Conservation (phyloP, 1,140 invertebrate genomes). For the Octopus sinensis region DNA sequence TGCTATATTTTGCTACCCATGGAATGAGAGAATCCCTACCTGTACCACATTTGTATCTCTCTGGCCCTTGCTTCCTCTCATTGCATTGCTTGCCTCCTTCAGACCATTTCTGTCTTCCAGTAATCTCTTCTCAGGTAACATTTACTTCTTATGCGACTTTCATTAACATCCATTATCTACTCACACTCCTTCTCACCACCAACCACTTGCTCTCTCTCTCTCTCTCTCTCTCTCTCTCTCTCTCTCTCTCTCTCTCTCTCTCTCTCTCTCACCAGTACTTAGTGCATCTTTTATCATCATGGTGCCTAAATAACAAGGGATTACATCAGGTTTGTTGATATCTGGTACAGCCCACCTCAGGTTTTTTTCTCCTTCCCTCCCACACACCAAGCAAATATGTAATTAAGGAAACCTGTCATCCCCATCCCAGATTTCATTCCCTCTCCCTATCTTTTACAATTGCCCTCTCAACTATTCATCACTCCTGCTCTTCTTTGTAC, state of each 20-base stretch:
- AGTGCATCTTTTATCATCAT: not conserved
- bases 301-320: too few relatives aligned
- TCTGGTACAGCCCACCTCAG: too few relatives aligned
- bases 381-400: too few relatives aligned
- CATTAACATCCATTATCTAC: not conserved
- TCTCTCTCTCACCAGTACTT: not conserved
- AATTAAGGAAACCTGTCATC: too few relatives aligned
- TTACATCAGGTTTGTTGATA: too few relatives aligned
- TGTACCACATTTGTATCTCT: not conserved
- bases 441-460: too few relatives aligned
- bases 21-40: too few relatives aligned
- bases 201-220: not conserved
- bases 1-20: too few relatives aligned
- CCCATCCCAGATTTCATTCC: too few relatives aligned
- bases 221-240: not conserved
- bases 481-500: too few relatives aligned
- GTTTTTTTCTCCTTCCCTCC: too few relatives aligned
- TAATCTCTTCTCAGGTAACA: not conserved
- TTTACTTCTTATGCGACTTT: not conserved
- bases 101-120: not conserved
- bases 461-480: too few relatives aligned
- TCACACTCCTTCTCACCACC: not conserved
- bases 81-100: not conserved
- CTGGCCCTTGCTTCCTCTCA: not conserved
- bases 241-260: slow-evolving; percentile 2